Evolutionary conservation across 2,888 invertebrate species (phyloP), one percentile per base, ranked within the genome.

Genomic region (Agonopterix subpropinquella): DNA sequence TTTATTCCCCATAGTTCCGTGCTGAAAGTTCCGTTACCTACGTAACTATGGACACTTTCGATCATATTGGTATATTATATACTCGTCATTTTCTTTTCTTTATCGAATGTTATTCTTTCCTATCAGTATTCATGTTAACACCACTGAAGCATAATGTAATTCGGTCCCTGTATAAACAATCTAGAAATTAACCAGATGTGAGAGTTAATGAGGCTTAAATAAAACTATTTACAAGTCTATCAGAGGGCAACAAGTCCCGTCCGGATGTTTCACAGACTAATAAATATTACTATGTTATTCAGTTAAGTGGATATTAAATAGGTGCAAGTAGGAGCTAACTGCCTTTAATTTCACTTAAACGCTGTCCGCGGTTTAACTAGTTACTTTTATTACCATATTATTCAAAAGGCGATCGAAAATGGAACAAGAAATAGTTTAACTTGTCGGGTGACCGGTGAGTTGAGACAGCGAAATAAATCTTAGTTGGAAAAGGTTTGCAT

Each of bases 251-350:
- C 11, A 4, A 42, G 42, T 42, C 42, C 62, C 42, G 42, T 8
- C 13, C 42, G 42, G 11, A 42, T 42, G 42, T 42, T 42, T 4
- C 11, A n/a, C 42, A 45, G 49, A 45, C 45, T 56, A 62, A 61
- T 59, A 66, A 66, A 60, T 65, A 65, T 63, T 62, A 13, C 13
- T 13, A 64, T 61, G 64, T 67, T 71, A 70, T 70, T 66, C 65
- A 71, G 58, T 62, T 68, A 73, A 71, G 65, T 69, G 70, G 64
- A 65, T 63, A 70, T 67, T 69, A 72, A 73, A 67, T 65, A 70
- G 62, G 56, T 60, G 60, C 61, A 64, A 59, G 57, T 62, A 74
- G 65, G 68, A 65, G 68, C 55, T 72, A 74, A 76, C 63, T 68
- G 58, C 63, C 53, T 58, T 63, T 75, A 69, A 73, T 76, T 70